These are phyloP conservation scores for Pseudocheirus occidentalis DNA, from an alignment of 2,797 vertebrate species.

Conservation along the genomic window DNA sequence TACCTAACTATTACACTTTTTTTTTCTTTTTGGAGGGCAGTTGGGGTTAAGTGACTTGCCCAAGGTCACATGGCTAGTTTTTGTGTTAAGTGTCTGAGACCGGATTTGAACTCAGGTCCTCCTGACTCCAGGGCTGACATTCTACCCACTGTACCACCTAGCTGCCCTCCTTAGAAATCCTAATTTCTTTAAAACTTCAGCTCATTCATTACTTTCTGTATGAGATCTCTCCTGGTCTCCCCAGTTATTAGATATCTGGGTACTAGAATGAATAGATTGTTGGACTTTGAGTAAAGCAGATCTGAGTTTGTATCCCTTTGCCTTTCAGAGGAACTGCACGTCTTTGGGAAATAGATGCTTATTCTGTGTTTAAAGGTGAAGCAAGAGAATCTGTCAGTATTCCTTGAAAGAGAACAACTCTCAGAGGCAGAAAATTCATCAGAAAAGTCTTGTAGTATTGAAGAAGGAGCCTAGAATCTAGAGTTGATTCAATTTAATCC, in stretches of 20 bases:
- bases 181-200: not conserved
- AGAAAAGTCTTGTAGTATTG: not conserved
- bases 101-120: not conserved
- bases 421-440: not conserved
- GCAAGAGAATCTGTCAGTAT: not conserved
- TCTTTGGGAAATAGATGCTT: not conserved
- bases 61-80: no score
- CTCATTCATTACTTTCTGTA: not conserved
- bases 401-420: not conserved
- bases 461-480: not conserved
- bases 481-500: not conserved
- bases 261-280: no score
- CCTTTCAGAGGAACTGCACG: not conserved
- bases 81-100: no score
- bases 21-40: no score
- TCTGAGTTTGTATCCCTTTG: not conserved
- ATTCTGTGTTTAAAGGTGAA: not conserved
- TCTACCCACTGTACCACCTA: not conserved
- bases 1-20: not conserved
- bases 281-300: not conserved
- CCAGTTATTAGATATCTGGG: not conserved
- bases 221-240: not conserved
- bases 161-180: not conserved
- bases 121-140: not conserved
- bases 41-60: no score